Evolutionary conservation across 2,113 vertebrate species (phyloP).

Genomic region (Stegastes partitus): DNA sequence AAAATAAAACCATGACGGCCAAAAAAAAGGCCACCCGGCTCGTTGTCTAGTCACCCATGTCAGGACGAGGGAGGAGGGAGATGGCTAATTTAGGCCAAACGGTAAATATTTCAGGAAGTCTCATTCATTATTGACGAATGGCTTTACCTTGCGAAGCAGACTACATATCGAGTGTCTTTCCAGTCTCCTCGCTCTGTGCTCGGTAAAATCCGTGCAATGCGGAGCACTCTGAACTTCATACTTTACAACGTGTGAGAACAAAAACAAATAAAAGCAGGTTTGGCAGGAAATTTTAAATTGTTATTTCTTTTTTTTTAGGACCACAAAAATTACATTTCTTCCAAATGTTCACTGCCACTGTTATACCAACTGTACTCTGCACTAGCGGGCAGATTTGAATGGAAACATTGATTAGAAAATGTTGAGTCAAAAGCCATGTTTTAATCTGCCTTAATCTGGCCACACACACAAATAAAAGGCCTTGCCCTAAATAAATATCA

Average conservation of each 20-base stretch:
- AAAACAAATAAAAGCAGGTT: background rate
- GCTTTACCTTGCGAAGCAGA: slow-evolving; percentile 79
- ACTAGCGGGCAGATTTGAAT: background rate
- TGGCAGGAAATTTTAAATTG: background rate
- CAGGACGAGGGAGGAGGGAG: slow-evolving; percentile 59
- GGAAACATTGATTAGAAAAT: slow-evolving; percentile 27
- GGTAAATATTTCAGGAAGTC: slow-evolving; percentile 86
- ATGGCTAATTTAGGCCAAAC: slow-evolving; percentile 83
- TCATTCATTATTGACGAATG: slow-evolving; percentile 86
- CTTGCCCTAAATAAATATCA: slow-evolving; percentile 26
- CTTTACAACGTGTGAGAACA: slow-evolving; percentile 2
- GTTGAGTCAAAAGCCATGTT: slow-evolving; percentile 14
- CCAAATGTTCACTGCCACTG: background rate
- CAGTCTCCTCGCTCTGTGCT: slow-evolving; percentile 61
- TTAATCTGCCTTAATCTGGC: slow-evolving; percentile 28
- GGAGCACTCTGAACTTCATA: background rate
- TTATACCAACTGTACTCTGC: background rate
- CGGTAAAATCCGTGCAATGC: slow-evolving; percentile 48
- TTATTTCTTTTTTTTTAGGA: background rate
- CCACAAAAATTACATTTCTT: background rate
- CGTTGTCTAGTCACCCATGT: slow-evolving; percentile 67
- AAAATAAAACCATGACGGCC: slow-evolving; percentile 11
- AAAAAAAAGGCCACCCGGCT: slow-evolving; percentile 38
- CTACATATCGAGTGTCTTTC: slow-evolving; percentile 83
- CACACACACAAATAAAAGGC: slow-evolving; percentile 13